Base-by-base conservation (phyloP, 1,140 invertebrate genomes). In the Oscheius sp. region DNA sequence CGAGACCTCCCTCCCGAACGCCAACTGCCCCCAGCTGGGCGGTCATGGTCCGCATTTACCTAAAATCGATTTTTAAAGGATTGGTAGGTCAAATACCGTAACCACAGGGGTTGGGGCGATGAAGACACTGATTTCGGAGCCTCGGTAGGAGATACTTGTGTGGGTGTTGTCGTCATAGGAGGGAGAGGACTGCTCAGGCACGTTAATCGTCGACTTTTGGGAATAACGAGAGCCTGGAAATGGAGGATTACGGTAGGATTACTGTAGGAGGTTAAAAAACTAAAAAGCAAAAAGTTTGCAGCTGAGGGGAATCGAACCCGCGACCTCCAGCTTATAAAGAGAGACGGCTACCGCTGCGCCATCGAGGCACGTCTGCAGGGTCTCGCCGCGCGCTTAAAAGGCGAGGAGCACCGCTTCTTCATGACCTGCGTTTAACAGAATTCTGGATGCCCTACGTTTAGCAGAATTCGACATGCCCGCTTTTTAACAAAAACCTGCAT, bases 41-140 rank as follows among this genome's bases (percentile, higher is more conserved):
- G 49, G 15, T 63, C 32, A 13, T 32, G 10, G 15, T 63, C 61
- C 7, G 36, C 61, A 34, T 71, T 71, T 13, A 71, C 68, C 71
- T 73, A 36, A 66, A 69, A 31, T 7, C 13, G 20, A 68, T 55
- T 13, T 61, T 42, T 10, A 66, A 68, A 18, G 32, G 26, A 29
- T 62, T 20, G 29, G 28, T 26, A 29, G 20, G 13, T 63, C 34
- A 71, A 58, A 1, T 32, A 73, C 72, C 49, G 65, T 55, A 20
- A 76, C 70, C 1, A 64, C 66, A 10, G 76, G 75, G 4, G 65
- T 58, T 15, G 75, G 75, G 7, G 75, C 46, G 32, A 76, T 76
- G 58, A 76, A 76, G 20, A 76, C 71, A n/a, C 46, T 61, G 52
- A 76, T 76, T 32, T 76, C 75, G 3, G 75, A 76, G 13, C 75